Percentiles rank a stretch among this genome's conserved stretches.
phyloP scores from a whole-genome alignment of 2,113 vertebrate species.

The Platysteira castanea region DNA sequence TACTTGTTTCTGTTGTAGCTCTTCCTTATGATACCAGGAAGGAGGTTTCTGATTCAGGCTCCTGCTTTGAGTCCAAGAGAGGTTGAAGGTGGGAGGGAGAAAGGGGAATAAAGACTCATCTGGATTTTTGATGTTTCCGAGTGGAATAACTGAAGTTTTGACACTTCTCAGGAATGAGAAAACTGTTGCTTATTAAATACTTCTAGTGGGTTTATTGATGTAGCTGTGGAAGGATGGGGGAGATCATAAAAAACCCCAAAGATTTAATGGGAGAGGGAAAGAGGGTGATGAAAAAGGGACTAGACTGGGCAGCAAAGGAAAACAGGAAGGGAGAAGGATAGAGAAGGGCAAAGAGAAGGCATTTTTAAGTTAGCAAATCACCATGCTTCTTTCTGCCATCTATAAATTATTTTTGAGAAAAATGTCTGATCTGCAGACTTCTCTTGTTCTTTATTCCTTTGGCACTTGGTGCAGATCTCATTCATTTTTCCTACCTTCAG shows the following conservation, averaged over 20 bases:
- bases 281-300: background rate
- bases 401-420: background rate
- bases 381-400: background rate
- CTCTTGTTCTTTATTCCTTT: background rate
- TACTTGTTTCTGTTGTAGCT: background rate
- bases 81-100: background rate
- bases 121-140: background rate
- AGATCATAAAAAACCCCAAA: background rate
- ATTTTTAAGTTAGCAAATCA: background rate
- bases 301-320: background rate
- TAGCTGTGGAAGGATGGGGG: background rate
- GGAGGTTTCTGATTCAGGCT: background rate
- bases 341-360: background rate
- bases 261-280: background rate
- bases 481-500: background rate
- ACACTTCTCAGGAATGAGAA: background rate
- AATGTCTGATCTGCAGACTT: background rate
- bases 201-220: fast-evolving
- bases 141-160: background rate
- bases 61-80: background rate
- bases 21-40: background rate
- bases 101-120: background rate
- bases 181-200: background rate
- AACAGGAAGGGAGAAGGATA: background rate
- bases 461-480: background rate